Conservation (phyloP, 2,888 invertebrate genomes). For the Eutolmus rufibarbis region DNA sequence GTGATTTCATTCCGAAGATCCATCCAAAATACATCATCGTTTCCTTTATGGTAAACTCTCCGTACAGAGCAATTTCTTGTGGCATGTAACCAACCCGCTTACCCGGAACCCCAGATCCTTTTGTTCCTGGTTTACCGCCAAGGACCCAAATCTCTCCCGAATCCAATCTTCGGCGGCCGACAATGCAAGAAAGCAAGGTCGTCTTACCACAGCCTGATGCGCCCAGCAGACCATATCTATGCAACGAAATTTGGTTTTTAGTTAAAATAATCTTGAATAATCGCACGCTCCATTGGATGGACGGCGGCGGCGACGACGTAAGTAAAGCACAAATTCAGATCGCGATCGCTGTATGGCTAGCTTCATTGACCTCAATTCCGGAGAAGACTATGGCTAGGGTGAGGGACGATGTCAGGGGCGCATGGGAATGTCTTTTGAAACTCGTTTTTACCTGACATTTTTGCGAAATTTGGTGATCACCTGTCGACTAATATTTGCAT, state of each 20-base stretch:
- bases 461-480: not conserved
- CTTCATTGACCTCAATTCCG: slow-evolving; percentile 18
- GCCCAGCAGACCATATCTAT: slow-evolving; percentile 90
- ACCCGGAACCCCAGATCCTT: slow-evolving; percentile 90
- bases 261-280: not conserved
- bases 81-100: slow-evolving; percentile 98
- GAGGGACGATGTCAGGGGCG: slow-evolving; percentile 31
- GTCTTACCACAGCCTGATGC: slow-evolving; percentile 98
- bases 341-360: not conserved
- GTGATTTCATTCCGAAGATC: slow-evolving; percentile 90
- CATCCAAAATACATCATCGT: slow-evolving; percentile 97
- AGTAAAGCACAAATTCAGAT: slow-evolving; percentile 12
- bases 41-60: slow-evolving; percentile 91
- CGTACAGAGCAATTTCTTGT: slow-evolving; percentile 88
- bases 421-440: not conserved
- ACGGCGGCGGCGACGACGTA: not conserved
- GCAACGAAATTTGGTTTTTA: not conserved
- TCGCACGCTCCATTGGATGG: not conserved
- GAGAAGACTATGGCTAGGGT: not conserved
- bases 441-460: not conserved
- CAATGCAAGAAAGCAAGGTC: slow-evolving; percentile 89
- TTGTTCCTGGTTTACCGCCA: slow-evolving; percentile 87
- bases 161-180: slow-evolving; percentile 85
- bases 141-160: slow-evolving; percentile 89
- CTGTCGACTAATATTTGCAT: not conserved